Evolutionary conservation across 2,888 invertebrate genomes (phyloP).

Genomic region (Cyclophora punctaria): DNA sequence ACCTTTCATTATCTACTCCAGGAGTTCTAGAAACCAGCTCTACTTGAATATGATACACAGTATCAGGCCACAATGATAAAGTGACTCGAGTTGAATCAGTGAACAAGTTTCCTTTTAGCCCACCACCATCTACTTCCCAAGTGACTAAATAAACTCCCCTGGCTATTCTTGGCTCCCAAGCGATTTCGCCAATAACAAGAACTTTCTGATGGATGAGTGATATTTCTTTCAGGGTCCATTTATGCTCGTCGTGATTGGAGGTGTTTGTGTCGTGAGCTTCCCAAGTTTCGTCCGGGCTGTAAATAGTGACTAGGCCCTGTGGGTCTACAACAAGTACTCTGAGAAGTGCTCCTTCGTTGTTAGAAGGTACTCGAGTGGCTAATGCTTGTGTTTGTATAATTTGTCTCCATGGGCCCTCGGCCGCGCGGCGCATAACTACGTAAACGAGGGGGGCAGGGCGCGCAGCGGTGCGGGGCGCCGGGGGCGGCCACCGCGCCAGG

Average conservation of each 20-base stretch:
- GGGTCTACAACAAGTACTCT: conserved; percentile 81
- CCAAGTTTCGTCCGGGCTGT: conserved; percentile 79
- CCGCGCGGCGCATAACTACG: conserved; percentile 80
- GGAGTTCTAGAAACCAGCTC: conserved; percentile 77
- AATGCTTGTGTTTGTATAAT: conserved; percentile 79
- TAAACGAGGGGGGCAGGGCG: conserved; percentile 78
- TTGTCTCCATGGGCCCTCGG: conserved; percentile 78
- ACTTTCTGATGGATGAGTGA: conserved; percentile 84
- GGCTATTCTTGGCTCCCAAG: conserved; percentile 80
- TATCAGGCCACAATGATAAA: conserved; percentile 86
- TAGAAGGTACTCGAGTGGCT: conserved; percentile 78
- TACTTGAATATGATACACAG: conserved; percentile 87
- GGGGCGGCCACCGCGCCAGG: conserved; percentile 79
- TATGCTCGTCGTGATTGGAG: conserved; percentile 65
- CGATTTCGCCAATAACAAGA: conserved; percentile 81
- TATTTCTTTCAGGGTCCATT: conserved; percentile 79
- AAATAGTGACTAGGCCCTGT: conserved; percentile 81
- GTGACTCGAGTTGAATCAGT: conserved; percentile 87
- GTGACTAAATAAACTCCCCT: conserved; percentile 85
- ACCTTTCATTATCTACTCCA: conserved; percentile 77
- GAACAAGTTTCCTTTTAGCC: conserved; percentile 86
- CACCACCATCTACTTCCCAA: conserved; percentile 89
- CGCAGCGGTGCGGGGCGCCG: conserved; percentile 72
- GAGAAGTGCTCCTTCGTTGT: conserved; percentile 78
- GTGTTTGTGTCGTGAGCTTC: conserved; percentile 72